phyloP scores from a whole-genome alignment of 2,797 vertebrate genomes.

The Falco columbarius region DNA sequence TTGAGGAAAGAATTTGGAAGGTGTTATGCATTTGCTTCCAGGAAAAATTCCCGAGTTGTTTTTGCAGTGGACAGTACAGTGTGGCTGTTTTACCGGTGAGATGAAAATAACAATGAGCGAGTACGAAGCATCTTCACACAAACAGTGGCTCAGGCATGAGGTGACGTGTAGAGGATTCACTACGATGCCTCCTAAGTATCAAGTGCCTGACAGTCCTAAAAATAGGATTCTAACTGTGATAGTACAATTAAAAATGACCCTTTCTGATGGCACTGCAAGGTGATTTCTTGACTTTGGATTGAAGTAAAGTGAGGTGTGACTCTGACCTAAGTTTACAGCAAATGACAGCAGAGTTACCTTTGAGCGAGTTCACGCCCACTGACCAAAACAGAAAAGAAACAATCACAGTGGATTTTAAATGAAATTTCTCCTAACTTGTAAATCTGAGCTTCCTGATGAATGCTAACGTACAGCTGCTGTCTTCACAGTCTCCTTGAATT shows the following conservation, averaged over 20 bases:
- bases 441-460: not conserved
- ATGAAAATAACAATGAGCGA: not conserved
- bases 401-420: not conserved
- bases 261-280: not conserved
- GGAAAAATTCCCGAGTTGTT: not conserved
- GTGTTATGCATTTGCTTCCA: not conserved
- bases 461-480: not conserved
- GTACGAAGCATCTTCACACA: not conserved
- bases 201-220: not conserved
- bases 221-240: fast-evolving
- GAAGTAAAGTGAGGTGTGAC: not conserved
- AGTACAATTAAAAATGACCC: not conserved
- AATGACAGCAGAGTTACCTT: not conserved
- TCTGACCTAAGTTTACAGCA: not conserved
- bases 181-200: fast-evolving
- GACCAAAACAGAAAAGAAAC: not conserved
- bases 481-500: not conserved
- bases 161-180: not conserved
- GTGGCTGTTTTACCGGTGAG: not conserved
- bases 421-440: not conserved
- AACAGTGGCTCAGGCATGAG: not conserved
- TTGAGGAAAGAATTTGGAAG: not conserved
- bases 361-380: not conserved
- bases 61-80: not conserved
- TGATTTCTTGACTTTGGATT: not conserved